Conservation (phyloP, 2,113 vertebrate genomes). For the Aviceda subcristata region DNA sequence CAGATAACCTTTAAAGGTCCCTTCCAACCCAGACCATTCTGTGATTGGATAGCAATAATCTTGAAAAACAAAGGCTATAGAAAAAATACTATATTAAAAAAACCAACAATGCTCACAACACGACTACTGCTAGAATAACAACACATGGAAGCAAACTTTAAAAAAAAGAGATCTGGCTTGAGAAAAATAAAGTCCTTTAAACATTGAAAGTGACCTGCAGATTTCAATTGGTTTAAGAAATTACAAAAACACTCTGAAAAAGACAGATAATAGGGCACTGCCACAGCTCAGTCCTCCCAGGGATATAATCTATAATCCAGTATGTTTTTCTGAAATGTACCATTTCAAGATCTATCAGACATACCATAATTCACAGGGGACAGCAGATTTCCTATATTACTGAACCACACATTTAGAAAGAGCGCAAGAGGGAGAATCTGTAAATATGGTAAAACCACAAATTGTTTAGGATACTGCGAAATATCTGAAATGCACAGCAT, state of each 20-base stretch:
- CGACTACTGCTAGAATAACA: neutral
- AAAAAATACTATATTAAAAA: neutral
- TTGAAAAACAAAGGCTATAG: neutral
- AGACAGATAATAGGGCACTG: neutral
- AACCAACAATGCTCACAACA: neutral
- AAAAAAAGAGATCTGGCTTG: neutral
- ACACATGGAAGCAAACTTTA: neutral
- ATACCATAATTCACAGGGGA: neutral
- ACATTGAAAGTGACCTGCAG: neutral
- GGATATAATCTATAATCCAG: neutral
- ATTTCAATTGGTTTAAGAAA: neutral
- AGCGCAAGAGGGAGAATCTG: neutral
- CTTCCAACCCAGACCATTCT: neutral
- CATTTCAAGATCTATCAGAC: neutral
- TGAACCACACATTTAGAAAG: neutral
- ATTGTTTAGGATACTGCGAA: slow-evolving; percentile 13
- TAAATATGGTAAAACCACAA: slow-evolving; percentile 28
- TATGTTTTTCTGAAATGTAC: neutral
- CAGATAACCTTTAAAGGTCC: neutral
- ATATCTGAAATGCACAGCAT: neutral
- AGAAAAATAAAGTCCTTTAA: slow-evolving; percentile 21
- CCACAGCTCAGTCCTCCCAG: neutral
- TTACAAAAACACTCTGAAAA: neutral
- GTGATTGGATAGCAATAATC: neutral
- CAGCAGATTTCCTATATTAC: neutral